Base-by-base conservation (phyloP, 2,797 vertebrate species). In the Gambelia wislizenii region DNA sequence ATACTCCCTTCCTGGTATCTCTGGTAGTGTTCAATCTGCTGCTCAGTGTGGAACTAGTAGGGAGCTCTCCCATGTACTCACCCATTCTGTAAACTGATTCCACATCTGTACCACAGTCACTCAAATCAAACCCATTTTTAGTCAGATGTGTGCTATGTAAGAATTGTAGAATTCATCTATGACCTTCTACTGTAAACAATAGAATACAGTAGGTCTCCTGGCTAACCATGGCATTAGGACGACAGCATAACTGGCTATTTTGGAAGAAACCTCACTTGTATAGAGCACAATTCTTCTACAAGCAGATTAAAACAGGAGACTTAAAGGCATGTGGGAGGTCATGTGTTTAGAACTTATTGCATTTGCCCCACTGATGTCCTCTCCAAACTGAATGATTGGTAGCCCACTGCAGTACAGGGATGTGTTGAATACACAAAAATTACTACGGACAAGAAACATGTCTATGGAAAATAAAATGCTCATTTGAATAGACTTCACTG, bases 401-500 rank as follows among this genome's bases (percentile, higher is more conserved):
- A 72, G 54, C 33, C 10, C 4, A 39, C 33, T 69, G 27, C 14
- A 56, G 33, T 54, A 69, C 8, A 84, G 61, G 75, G 27, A 79
- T 20, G 10, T 56, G 67, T 89, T 77, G 76, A 84, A 74, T n/a
- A 72, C 77, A 74, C 44, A 72, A 61, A 70, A 30, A 89, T 47
- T 61, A 44, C n/a, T 44, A 85, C 56, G 27, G n/a, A 59, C 74
- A 80, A 89, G 64, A 81, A 47, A 85, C 30, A 12, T 79, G 36
- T 39, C n/a, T 77, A 27, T 69, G 36, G 42, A n/a, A 67, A 86
- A 86, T 72, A 39, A 79, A 85, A 13, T 61, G 33, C 8, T 1
- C 52, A 72, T 72, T 85, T 85, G 72, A 85, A 85, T 22, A 72
- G n/a, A 33, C 61, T 85, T 74, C 30, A 30, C 76, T 80, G 80